Base-by-base conservation (phyloP, 1,140 invertebrate species). In the Conopomorpha cramerella region DNA sequence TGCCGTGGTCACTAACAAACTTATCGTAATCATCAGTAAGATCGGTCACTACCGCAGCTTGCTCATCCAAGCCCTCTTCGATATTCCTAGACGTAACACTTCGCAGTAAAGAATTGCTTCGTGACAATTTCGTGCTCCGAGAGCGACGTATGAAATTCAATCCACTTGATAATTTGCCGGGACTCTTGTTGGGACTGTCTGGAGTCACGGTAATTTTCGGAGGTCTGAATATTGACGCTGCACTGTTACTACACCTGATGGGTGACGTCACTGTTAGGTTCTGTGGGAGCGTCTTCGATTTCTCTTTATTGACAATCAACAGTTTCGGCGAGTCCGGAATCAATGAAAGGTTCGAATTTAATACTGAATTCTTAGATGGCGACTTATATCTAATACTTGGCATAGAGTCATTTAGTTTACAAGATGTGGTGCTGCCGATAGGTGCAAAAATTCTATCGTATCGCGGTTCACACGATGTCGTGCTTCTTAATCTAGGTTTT, bases 61-160 rank as follows among this genome's bases (percentile, higher is more conserved):
- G 60, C 10, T 76, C 65, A 26, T 66, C 68, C 26, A 71, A 46
- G 3, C 63, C 65, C 39, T 64, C 67, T 41, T 64, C 77, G 38
- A 51, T 77, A 55, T 44, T 56, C 35, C 61, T 73, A 2, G 67
- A 38, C 30, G 76, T 73, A 30, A 78, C 64, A 38, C 78, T 79
- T 23, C 81, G 73, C 6, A 84, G 50, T 31, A 84, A 49, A 1
- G 81, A 83, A 50, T 83, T 86, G 46, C 84, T 88, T 34, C 85
- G 77, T 0, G 84, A 82, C 10, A 89, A 52, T 57, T 88, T 89
- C 1, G 86, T 87, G 44, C 86, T 88, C 46, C 88, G 84, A 1
- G 86, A 86, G 26, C 86, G 67, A 4, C 87, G 72, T 40, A 89
- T 86, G 25, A 84, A 81, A 54, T 79, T 83, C 0, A 84, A 52